Evolutionary conservation across 2,888 invertebrate species (phyloP).

Genomic region (Bombyx huttoni): DNA sequence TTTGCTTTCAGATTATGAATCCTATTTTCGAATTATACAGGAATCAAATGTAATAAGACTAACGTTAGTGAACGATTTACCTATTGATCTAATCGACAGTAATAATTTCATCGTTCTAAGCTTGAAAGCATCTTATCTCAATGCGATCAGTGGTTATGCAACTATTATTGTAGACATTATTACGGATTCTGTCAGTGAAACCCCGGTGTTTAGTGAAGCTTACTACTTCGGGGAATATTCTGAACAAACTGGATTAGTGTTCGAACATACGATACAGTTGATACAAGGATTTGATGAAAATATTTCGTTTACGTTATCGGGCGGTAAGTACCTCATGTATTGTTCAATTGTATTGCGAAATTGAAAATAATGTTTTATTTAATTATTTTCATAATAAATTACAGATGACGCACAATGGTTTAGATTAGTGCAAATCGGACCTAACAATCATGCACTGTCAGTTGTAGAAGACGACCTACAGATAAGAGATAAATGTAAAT

Average conservation of each 20-base stretch:
- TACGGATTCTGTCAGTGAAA: background rate
- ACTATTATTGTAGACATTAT: background rate
- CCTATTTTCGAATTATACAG: slow-evolving; percentile 18
- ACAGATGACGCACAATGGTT: slow-evolving; percentile 20
- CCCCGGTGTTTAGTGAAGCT: slow-evolving; percentile 13
- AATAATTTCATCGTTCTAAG: slow-evolving; percentile 16
- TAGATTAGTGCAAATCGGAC: slow-evolving; percentile 7
- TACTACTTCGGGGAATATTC: slow-evolving; percentile 23
- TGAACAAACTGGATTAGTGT: slow-evolving; percentile 14
- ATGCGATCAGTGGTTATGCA: background rate
- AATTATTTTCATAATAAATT: slow-evolving; percentile 5
- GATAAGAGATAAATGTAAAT: slow-evolving; percentile 9
- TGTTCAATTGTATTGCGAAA: background rate
- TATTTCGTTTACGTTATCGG: slow-evolving; percentile 19
- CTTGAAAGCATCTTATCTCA: slow-evolving; percentile 10
- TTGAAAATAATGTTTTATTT: background rate
- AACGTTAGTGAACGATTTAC: slow-evolving; percentile 8
- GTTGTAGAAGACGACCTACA: slow-evolving; percentile 5
- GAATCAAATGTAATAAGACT: slow-evolving; percentile 12
- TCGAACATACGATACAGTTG: slow-evolving; percentile 17
- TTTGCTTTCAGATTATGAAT: slow-evolving; percentile 21
- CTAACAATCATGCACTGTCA: slow-evolving; percentile 9
- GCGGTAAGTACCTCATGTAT: slow-evolving; percentile 16
- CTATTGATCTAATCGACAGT: slow-evolving; percentile 10
- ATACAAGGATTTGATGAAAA: slow-evolving; percentile 20